Evolutionary conservation across 92 coral and sea anemone species (phyloP), one percentile per base, ranked within the genome.

Genomic region (Palythoa grandiflora): DNA sequence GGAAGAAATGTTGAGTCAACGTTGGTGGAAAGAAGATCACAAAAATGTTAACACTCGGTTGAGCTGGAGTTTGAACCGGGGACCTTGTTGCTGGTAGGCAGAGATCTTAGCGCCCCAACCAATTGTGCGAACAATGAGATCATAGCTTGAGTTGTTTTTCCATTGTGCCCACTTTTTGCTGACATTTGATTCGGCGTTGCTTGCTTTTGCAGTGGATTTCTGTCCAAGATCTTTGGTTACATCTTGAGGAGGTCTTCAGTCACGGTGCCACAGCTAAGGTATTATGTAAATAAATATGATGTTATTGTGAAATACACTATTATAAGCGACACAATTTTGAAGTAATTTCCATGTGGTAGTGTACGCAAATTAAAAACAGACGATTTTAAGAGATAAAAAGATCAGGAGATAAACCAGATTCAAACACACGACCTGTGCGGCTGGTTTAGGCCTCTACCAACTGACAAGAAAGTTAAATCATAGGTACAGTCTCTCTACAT

Each of bases 211-310:
- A 96, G 99, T 97, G 99, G 99, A 89, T 97, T 86, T 92, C 98
- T 21, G 99, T 97, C 6, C 99, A 97, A 85, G 97, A 97, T 79
- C 90, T 97, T 52, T 97, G 98, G 99, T 92, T 94, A 57, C 98
- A 97, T 80, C 89, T 97, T 5, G 97, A 97, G 63, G 98, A 96
- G 77, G 99, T 97, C 54, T 97, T 97, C 84, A 91, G 97, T 47
- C 91, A 97, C 83, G 77, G 94, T 68, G 91, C 92, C 72, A 95
- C 98, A 83, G 99, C 99, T 28, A 97, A 97, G 95, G 97, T 94
- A 90, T 65, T 16, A n/a, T 16, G 15, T 1, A 16, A 38, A 2
- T 16, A 5, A n/a, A 17, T 63, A 4, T 63, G 28, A 5, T n/a
- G 16, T 12, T 3, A 16, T 16, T 63, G 19, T 63, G 70, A 63